A percentile compares a stretch with the other conserved stretches of the same genome.
Evolutionary conservation across 2,797 vertebrate species (phyloP).

Genomic region (Gallinago nigripennis): DNA sequence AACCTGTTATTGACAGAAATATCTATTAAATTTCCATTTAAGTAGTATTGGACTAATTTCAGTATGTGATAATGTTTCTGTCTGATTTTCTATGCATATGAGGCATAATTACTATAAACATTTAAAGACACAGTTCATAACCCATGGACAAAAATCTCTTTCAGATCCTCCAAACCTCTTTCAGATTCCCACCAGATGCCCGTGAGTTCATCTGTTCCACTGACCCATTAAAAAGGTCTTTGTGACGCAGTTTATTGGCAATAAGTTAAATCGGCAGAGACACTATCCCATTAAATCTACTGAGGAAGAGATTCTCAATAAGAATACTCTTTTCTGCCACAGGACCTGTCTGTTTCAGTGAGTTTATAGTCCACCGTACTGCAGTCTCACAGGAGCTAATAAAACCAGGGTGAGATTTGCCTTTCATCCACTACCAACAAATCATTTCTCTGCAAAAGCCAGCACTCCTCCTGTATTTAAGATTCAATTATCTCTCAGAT

Average conservation of each 20-base stretch:
- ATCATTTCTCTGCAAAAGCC: not conserved
- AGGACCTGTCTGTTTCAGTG: not conserved
- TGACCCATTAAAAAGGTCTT: not conserved
- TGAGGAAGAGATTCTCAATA: not conserved
- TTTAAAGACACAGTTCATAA: not conserved
- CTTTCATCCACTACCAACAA: not conserved
- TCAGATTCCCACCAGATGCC: not conserved
- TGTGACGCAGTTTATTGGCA: accelerated
- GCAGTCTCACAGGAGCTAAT: not conserved
- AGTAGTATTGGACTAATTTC: not conserved
- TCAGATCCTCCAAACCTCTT: not conserved
- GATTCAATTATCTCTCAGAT: not conserved
- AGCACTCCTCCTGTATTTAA: not conserved
- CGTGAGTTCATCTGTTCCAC: not conserved
- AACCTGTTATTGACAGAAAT: not conserved
- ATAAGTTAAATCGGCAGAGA: not conserved
- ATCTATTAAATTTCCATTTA: not conserved
- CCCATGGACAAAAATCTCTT: not conserved
- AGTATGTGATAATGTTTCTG: not conserved
- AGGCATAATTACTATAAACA: not conserved
- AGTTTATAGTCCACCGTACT: not conserved
- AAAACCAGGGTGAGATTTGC: not conserved
- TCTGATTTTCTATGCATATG: not conserved
- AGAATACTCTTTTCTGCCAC: not conserved
- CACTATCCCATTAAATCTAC: not conserved